Conservation (phyloP, 2,888 invertebrate species). For the Drosophila melanosoma region DNA sequence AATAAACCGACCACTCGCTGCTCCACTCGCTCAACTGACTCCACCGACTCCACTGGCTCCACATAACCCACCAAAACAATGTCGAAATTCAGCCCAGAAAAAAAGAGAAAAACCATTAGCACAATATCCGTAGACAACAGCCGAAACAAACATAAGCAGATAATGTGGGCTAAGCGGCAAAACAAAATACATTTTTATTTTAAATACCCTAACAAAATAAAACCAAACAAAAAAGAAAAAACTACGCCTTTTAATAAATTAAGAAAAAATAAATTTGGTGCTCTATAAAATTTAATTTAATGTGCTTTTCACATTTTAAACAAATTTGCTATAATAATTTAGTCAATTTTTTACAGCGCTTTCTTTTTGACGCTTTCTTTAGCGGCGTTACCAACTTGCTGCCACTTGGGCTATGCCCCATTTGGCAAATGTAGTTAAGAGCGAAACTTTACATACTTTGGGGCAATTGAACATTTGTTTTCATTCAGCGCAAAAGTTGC, state of each 20-base stretch:
- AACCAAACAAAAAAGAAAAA: too few species aligned
- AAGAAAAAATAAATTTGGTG: neutral
- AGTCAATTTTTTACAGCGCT: neutral
- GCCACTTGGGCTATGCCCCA: neutral
- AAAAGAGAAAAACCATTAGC: constrained; percentile 22
- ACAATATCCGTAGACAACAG: constrained; percentile 42
- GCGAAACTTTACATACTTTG: constrained; percentile 71
- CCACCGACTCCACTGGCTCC: constrained; percentile 20
- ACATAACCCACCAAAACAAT: constrained; percentile 67
- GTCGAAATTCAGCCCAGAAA: constrained; percentile 62
- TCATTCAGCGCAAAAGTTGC: constrained; percentile 76
- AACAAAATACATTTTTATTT: neutral
- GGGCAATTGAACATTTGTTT: constrained; percentile 79
- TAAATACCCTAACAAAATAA: neutral
- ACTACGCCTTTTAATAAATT: too few species aligned
- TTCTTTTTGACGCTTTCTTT: neutral
- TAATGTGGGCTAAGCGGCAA: neutral
- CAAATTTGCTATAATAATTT: neutral
- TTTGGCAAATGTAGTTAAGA: constrained; percentile 2
- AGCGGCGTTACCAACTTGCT: neutral
- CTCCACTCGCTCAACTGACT: constrained; percentile 28
- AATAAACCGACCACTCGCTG: constrained; percentile 59
- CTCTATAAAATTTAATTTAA: neutral
- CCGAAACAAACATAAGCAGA: constrained; percentile 39
- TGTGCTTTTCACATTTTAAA: neutral